Conservation (phyloP, 2,113 vertebrate genomes). For the Neoarius graeffei region DNA sequence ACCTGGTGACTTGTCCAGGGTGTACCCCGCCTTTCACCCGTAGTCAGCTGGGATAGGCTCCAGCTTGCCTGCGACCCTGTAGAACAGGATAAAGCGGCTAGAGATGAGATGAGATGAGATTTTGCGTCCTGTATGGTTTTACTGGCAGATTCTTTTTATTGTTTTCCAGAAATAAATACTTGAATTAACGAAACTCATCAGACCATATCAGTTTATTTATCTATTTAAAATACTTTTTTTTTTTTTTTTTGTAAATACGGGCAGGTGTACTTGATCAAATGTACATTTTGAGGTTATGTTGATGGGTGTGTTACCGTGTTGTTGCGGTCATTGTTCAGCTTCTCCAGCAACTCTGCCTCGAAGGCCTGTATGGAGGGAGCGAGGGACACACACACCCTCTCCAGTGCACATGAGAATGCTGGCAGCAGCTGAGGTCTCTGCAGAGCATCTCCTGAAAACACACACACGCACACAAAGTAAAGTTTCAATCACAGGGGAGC, state of each 20-base stretch:
- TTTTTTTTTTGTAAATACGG: not conserved
- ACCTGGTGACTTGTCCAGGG: too few relatives aligned
- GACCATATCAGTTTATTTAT: not conserved
- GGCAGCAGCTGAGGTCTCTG: slow-evolving; percentile 82
- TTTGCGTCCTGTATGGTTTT: not conserved
- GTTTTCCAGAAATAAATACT: not conserved
- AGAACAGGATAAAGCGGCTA: too few relatives aligned
- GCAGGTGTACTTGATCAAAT: not conserved
- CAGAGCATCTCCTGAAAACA: slow-evolving; percentile 76
- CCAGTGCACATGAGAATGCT: slow-evolving; percentile 75
- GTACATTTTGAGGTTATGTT: slow-evolving; percentile 49
- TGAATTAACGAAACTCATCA: too few relatives aligned
- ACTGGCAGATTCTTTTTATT: not conserved
- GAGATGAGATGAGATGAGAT: too few relatives aligned
- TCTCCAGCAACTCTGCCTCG: slow-evolving; percentile 83
- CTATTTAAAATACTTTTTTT: not conserved
- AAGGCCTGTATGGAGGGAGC: slow-evolving; percentile 87
- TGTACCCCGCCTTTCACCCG: too few relatives aligned
- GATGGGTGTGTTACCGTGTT: slow-evolving; percentile 76
- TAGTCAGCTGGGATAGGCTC: too few relatives aligned
- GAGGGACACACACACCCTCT: slow-evolving; percentile 76
- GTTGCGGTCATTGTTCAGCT: slow-evolving; percentile 77
- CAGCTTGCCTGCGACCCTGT: too few relatives aligned
- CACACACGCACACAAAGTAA: not conserved
- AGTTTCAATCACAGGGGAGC: not conserved